Evolutionary conservation across 2,797 vertebrate species (phyloP).

Genomic region (Xiphorhynchus erythropygius): DNA sequence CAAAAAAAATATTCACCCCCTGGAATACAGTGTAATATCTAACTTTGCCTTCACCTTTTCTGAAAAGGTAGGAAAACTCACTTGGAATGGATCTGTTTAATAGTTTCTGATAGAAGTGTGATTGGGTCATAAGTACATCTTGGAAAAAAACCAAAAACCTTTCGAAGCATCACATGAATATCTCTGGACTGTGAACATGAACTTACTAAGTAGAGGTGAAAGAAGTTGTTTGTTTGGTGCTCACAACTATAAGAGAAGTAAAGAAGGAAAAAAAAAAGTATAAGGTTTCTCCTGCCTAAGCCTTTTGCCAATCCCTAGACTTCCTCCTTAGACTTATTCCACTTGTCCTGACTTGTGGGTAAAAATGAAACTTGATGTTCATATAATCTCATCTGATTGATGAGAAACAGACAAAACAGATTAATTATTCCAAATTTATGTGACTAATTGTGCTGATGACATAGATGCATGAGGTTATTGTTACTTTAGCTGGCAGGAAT

Average conservation of each 20-base stretch:
- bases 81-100: fast-evolving
- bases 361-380: neutral
- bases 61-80: neutral
- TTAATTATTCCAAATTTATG: neutral
- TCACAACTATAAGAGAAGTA: neutral
- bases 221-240: neutral
- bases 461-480: neutral
- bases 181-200: neutral
- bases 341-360: neutral
- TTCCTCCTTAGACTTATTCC: neutral
- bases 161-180: neutral
- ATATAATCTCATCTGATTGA: neutral
- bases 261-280: neutral
- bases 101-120: neutral
- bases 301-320: neutral
- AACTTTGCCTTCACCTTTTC: neutral
- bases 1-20: fast-evolving
- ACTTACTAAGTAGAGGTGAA: neutral
- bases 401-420: neutral
- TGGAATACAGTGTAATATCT: neutral
- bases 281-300: neutral
- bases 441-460: neutral
- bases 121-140: neutral
- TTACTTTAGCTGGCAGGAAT: neutral
- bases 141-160: neutral